Evolutionary conservation across 2,113 vertebrate species (phyloP), one percentile per base, ranked within the genome.

Genomic region (Rallus limicola): DNA sequence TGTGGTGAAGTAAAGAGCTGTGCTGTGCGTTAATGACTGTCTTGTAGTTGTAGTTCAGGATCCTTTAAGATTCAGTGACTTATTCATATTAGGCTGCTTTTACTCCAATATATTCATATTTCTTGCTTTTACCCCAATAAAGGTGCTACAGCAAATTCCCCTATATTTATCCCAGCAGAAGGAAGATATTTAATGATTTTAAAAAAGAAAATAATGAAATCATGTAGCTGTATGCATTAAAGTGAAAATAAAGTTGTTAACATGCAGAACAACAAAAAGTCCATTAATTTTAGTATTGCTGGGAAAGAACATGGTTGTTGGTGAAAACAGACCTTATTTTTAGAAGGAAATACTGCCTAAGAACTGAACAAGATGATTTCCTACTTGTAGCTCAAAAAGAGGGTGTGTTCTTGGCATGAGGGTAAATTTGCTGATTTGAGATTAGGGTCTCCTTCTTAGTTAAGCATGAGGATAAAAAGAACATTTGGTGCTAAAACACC

Each of bases 1-100:
- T 58, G 9, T 0, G 1, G 26, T 60, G 44, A 16, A 42, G 3
- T 56, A 36, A 29, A 17, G 33, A 65, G 33, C 42, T 0, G 0
- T 36, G 65, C 26, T 75, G 65, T 60, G 23, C 24, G 82, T 20
- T 55, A 60, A 13, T 53, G 56, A 18, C 28, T 75, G 24, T 26
- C 60, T 69, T 48, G 31, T 44, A 34, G 18, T 63, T 60, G 13
- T 4, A 33, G 7, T 14, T 58, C 26, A 55, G 29, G 16, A 50
- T 82, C 48, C 63, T 76, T 31, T 65, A 48, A 36, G 42, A 18
- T 25, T 76, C 36, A 62, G 28, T 76, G 36, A 4, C 48, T 80
- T 80, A 40, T 76, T 69, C 21, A 2, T 52, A 26, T 33, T 52
- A 33, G 31, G 44, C 28, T 82, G 26, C 58, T 74, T 44, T 44